Evolutionary conservation across 2,797 vertebrate genomes (phyloP), one percentile per base, ranked within the genome.

Genomic region (Meriones psammophilus): DNA sequence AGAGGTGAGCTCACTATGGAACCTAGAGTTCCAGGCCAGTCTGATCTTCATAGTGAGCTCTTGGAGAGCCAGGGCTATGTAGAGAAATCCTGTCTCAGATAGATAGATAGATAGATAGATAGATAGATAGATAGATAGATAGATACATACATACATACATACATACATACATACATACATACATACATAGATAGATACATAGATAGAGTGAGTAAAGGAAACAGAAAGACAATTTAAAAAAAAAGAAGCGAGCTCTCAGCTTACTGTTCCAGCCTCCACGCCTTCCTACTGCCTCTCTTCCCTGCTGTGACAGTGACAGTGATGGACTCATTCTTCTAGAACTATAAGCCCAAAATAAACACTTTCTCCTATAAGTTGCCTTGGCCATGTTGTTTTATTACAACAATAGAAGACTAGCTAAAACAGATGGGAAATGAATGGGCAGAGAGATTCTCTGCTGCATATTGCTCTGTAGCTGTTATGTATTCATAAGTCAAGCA

Each of bases 401-500:
- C 4, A 12, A 64, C 56, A 39, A 42, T 33, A 66, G 81, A 84
- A 33, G 46, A 66, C 15, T 66, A 66, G 64, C 9, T 30, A 84
- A 46, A 42, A 46, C 39, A 46, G 39, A 62, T n/a, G 14, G 54
- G 13, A n/a, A 89, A 50, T 4, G 33, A 28, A 89, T 33, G 74
- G 33, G 77, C 54, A n/a, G 12, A 86, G 28, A 95, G n/a, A n/a
- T n/a, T 20, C 66, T 83, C 88, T 10, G 39, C 3, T 8, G 10
- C 56, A 10, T 7, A 30, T 89, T 1, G 20, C 80, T 86, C 54
- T 91, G 12, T 39, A 33, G 28, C 58, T 74, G 78, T 64, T 69
- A 69, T n/a, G 54, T 84, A 90, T 76, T 94, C 30, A 89, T 89
- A 95, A 95, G 62, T 68, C 15, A 39, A 60, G 30, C 83, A 42